Base-by-base conservation (phyloP, 1,140 invertebrate genomes). In the Pogonomyrmex californicus region DNA sequence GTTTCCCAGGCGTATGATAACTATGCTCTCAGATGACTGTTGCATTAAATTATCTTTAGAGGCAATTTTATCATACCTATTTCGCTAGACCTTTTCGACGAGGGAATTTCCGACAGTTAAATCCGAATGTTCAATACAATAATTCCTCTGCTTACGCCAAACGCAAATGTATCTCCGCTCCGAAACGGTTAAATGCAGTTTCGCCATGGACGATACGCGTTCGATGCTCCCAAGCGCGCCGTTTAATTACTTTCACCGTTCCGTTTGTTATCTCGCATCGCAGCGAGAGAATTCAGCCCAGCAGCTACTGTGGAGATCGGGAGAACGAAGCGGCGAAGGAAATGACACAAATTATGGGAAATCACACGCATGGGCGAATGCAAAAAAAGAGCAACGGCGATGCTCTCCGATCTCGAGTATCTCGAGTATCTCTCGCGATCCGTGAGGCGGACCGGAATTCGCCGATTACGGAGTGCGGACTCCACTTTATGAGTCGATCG, bases 241-340 rank as follows among this genome's bases (percentile, higher is more conserved):
- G 63, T 81, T 81, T 81, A 81, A 81, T 81, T 81, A 81, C 65
- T 70, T 81, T 81, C 78, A 81, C 78, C 78, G 38, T 36, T 68
- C 47, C 63, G 63, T 54, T 47, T 38, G 36, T 70, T 81, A 68
- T 81, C 77, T 68, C 23, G 38, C 63, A 70, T 81, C 63, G 51
- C 36, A 23, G 23, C 23, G 65, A 14, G 65, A 68, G 41, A 36
- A 65, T 47, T 47, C 58, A 77, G 17, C 9, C 6, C 10, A 9
- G 63, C 60, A 23, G 56, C 58, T 63, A 78, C 58, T 58, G 58
- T 14, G 17, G 63, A 23, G 23, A 10, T 23, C 23, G 12, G 14
- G 17, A 33, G 41, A 51, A 30, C 9, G 23, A 23, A 38, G 62
- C 47, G 33, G 33, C 7, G 62, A 30, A 78, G 44, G 30, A 47